Evolutionary conservation across 2,888 invertebrate species (phyloP).

Genomic region (Melanchra persicariae): DNA sequence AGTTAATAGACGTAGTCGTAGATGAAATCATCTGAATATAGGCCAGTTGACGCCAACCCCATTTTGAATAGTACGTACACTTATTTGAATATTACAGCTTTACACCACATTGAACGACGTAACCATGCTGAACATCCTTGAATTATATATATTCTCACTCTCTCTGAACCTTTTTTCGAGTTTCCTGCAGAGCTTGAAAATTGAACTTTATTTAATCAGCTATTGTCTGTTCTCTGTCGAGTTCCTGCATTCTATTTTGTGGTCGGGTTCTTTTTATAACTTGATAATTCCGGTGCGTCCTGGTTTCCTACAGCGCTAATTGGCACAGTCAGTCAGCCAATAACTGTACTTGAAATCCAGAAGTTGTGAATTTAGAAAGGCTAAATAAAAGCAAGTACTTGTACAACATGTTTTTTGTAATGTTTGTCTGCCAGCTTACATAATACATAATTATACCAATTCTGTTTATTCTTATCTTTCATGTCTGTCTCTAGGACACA

Average conservation of each 20-base stretch:
- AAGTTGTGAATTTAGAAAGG: conserved; percentile 18
- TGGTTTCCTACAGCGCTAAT: conserved; percentile 37
- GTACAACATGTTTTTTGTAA: neutral
- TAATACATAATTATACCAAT: conserved; percentile 3
- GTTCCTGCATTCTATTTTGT: conserved; percentile 29
- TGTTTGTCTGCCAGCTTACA: conserved; percentile 4
- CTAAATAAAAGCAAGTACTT: neutral
- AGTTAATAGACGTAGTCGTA: conserved; percentile 48
- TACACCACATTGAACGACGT: conserved; percentile 24
- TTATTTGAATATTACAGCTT: conserved; percentile 46
- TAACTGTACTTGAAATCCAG: conserved; percentile 25
- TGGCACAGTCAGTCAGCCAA: conserved; percentile 20
- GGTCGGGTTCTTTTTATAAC: conserved; percentile 30
- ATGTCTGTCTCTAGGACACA: conserved; percentile 55
- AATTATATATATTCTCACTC: conserved; percentile 35
- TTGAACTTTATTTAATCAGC: conserved; percentile 37
- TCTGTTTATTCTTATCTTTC: conserved; percentile 46
- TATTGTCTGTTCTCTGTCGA: conserved; percentile 24
- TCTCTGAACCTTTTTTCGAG: neutral
- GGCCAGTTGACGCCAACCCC: conserved; percentile 35
- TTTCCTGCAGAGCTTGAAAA: conserved; percentile 24
- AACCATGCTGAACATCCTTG: conserved; percentile 40
- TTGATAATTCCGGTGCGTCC: conserved; percentile 3
- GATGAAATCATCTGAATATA: conserved; percentile 52
- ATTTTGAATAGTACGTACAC: conserved; percentile 23